phyloP scores from a whole-genome alignment of 2,797 vertebrate species.

The Furcifer pardalis region DNA sequence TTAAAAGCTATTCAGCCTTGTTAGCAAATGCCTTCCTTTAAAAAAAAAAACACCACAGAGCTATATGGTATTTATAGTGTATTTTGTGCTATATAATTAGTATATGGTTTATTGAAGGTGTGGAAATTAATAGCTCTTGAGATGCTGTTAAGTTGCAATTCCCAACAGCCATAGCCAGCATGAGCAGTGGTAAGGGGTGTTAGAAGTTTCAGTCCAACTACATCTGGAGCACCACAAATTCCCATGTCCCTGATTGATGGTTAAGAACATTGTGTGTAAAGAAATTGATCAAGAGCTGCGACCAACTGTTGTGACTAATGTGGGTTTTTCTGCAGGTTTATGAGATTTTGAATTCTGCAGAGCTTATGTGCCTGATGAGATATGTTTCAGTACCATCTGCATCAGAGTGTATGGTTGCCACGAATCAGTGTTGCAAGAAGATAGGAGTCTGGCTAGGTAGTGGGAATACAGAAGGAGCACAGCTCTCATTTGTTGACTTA shows the following conservation, averaged over 20 bases:
- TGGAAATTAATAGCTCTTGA: neutral
- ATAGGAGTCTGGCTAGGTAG: constrained; percentile 86
- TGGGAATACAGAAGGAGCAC: constrained; percentile 82
- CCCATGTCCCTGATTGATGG: neutral
- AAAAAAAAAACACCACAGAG: neutral
- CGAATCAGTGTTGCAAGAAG: constrained; percentile 65
- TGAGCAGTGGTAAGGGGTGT: neutral
- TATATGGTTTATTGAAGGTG: neutral
- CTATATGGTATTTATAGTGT: neutral
- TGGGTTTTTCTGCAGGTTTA: constrained; percentile 82
- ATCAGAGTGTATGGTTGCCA: constrained; percentile 85
- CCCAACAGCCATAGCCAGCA: neutral
- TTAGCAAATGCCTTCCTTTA: neutral
- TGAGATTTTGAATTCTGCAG: constrained; percentile 88
- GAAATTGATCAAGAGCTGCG: neutral
- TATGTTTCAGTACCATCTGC: constrained; percentile 76
- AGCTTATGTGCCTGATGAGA: constrained; percentile 89
- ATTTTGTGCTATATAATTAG: neutral
- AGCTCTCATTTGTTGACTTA: constrained; percentile 83
- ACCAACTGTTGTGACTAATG: constrained; percentile 10
- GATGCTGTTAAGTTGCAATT: neutral
- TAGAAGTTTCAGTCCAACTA: neutral
- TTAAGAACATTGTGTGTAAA: neutral
- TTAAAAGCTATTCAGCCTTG: neutral
- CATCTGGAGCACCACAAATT: neutral